A percentile compares a stretch with the other conserved stretches of the same genome.
Evolutionary conservation across 2,113 vertebrate genomes (phyloP).

Genomic region (Meriones unguiculatus): DNA sequence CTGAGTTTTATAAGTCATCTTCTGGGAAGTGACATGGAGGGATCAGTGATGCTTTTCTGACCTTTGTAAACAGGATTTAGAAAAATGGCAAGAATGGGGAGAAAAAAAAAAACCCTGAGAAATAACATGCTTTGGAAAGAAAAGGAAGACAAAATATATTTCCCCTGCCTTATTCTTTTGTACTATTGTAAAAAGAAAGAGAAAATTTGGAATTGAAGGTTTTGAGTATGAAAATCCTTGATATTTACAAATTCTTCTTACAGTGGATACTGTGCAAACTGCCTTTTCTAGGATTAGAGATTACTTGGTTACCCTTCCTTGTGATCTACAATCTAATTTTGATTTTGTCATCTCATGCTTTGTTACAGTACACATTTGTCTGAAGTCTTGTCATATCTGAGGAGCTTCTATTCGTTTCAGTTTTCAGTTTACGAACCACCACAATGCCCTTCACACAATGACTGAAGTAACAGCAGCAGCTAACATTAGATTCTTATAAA

Average conservation of each 20-base stretch:
- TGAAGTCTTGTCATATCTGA: background rate
- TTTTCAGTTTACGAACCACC: constrained; percentile 29
- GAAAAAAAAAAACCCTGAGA: background rate
- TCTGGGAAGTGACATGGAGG: constrained; percentile 48
- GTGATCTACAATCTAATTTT: constrained; percentile 43
- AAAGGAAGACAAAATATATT: background rate
- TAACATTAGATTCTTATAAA: background rate
- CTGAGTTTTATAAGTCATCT: constrained; percentile 45
- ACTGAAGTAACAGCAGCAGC: constrained; percentile 18
- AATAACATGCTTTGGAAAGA: background rate
- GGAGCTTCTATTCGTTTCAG: background rate
- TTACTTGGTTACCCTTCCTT: background rate
- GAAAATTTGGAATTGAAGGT: background rate
- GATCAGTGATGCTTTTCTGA: constrained; percentile 58
- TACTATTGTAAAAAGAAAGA: background rate
- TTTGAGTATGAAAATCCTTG: constrained; percentile 41
- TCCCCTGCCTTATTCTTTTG: constrained; percentile 3
- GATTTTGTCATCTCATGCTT: constrained; percentile 53
- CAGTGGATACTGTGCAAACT: background rate
- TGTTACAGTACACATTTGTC: constrained; percentile 11
- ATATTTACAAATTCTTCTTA: constrained; percentile 13
- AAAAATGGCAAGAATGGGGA: constrained; percentile 32
- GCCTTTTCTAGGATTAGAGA: background rate
- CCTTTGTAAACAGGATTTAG: constrained; percentile 62
- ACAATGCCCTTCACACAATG: background rate